Evolutionary conservation across 1,140 invertebrate genomes (phyloP).

Genomic region (Maniola jurtina): DNA sequence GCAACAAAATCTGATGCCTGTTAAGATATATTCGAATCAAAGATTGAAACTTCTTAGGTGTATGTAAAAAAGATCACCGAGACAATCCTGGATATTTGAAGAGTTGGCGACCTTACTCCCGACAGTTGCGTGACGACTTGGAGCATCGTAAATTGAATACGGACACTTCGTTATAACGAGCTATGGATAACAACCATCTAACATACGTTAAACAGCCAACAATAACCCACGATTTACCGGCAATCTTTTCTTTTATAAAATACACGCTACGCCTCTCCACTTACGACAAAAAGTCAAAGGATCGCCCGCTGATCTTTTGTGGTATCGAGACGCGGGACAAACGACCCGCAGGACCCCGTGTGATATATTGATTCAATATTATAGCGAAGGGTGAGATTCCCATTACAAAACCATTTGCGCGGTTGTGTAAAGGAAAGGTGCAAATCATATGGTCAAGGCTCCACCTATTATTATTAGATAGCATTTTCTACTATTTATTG

Average conservation of each 20-base stretch:
- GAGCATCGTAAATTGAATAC: slow-evolving; percentile 67
- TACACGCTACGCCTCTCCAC: slow-evolving; percentile 69
- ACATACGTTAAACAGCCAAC: slow-evolving; percentile 67
- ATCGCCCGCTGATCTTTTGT: slow-evolving; percentile 73
- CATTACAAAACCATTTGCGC: slow-evolving; percentile 64
- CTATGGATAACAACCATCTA: slow-evolving; percentile 53
- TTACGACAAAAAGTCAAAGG: slow-evolving; percentile 71
- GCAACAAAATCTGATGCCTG: too few relatives aligned
- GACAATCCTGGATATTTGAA: background rate
- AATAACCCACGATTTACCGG: slow-evolving; percentile 73
- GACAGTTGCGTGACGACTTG: slow-evolving; percentile 66
- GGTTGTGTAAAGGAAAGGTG: slow-evolving; percentile 16
- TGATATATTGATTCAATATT: slow-evolving; percentile 65
- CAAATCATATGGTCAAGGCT: slow-evolving; percentile 33
- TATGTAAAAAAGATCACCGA: slow-evolving; percentile 19
- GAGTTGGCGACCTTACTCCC: slow-evolving; percentile 15
- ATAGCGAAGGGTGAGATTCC: slow-evolving; percentile 55
- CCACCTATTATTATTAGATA: background rate
- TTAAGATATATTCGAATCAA: too few relatives aligned
- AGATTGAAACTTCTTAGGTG: background rate
- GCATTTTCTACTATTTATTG: background rate
- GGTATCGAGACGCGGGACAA: slow-evolving; percentile 60
- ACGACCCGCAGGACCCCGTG: slow-evolving; percentile 58
- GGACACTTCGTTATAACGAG: slow-evolving; percentile 58
- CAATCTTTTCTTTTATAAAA: slow-evolving; percentile 75